A percentile compares a stretch with the other conserved stretches of the same genome.
Conservation (phyloP, 2,797 vertebrate genomes). For the Brotula barbata region DNA sequence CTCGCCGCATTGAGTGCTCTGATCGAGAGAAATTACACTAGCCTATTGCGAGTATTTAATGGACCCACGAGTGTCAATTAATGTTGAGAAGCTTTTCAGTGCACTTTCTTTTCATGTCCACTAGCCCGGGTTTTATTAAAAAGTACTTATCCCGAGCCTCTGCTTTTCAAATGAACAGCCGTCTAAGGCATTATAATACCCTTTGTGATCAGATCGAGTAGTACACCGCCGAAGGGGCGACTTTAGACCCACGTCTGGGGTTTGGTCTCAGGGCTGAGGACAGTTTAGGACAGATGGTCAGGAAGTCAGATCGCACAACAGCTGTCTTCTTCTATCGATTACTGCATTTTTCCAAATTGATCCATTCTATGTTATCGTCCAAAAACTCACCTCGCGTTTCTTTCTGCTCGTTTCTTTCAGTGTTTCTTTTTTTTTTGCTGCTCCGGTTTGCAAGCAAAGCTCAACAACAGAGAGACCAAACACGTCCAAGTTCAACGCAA, state of each 20-base stretch:
- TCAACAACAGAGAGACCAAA: no score
- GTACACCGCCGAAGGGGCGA: constrained; percentile 30
- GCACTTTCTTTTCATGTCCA: constrained; percentile 66
- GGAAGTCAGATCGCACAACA: no score
- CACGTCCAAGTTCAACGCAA: no score
- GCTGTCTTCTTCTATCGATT: no score
- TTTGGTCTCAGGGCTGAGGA: constrained; percentile 22
- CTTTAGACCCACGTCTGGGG: constrained; percentile 21
- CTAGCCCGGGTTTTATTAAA: constrained; percentile 62
- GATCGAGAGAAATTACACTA: constrained; percentile 67
- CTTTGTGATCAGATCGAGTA: constrained; percentile 43
- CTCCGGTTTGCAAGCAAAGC: no score
- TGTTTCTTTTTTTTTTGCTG: no score
- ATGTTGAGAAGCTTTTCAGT: constrained; percentile 68
- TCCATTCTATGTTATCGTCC: no score
- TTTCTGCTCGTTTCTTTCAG: no score
- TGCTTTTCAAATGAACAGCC: constrained; percentile 48
- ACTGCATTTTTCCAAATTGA: no score
- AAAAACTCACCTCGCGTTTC: no score
- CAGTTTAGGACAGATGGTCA: no score
- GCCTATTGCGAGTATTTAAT: constrained; percentile 66
- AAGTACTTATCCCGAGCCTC: constrained; percentile 52
- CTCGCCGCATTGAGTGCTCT: constrained; percentile 60
- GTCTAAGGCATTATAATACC: constrained; percentile 45
- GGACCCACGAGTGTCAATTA: constrained; percentile 73